Conservation (phyloP, 2,113 vertebrate species). For the Dasyornis broadbenti region DNA sequence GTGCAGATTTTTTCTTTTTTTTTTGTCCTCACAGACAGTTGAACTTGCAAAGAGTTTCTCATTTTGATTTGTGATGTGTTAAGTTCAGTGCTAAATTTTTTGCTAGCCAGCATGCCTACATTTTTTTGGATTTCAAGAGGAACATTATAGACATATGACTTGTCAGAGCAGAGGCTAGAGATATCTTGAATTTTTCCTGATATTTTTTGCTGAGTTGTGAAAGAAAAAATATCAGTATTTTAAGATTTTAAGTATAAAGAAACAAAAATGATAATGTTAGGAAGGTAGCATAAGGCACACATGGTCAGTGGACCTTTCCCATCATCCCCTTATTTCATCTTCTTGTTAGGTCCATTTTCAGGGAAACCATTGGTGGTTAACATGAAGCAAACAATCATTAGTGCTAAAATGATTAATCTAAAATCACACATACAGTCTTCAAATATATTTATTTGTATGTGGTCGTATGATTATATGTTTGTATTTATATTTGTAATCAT, state of each 20-base stretch:
- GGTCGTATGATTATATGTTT: neutral
- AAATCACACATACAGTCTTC: neutral
- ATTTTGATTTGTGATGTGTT: slow-evolving; percentile 11
- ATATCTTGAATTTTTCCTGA: neutral
- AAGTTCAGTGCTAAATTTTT: neutral
- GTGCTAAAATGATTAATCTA: neutral
- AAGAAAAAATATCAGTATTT: neutral
- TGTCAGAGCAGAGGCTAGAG: neutral
- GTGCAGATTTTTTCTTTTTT: neutral
- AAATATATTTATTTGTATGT: neutral
- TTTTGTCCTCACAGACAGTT: neutral
- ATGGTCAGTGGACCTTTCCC: neutral
- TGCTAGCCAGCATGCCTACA: neutral
- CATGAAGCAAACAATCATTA: neutral
- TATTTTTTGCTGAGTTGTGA: neutral
- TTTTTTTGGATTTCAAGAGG: neutral
- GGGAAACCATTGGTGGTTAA: neutral
- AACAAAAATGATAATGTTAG: neutral
- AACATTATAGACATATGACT: neutral
- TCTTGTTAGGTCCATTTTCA: neutral
- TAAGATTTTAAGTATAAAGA: neutral
- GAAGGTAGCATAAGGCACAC: neutral
- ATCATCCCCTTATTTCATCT: neutral
- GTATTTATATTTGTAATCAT: neutral
- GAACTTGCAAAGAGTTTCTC: slow-evolving; percentile 27